These are phyloP conservation scores for Clamator glandarius DNA, from an alignment of 2,797 vertebrate species.

Conservation along the genomic window DNA sequence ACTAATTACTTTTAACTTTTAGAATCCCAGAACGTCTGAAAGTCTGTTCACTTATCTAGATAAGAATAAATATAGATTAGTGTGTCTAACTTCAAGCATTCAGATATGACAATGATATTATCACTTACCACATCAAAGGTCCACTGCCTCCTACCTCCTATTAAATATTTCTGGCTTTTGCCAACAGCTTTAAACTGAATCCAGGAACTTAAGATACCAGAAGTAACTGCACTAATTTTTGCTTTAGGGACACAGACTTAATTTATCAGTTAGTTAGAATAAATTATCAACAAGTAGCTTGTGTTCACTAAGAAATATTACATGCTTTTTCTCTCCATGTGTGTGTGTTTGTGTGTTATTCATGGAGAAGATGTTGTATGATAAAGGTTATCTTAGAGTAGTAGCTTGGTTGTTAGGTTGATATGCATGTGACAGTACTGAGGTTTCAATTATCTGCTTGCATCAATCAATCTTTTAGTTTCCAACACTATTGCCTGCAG, in stretches of 20 bases:
- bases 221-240: background rate
- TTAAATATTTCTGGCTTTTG: background rate
- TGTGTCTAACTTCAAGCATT: background rate
- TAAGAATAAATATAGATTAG: background rate
- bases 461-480: slow-evolving; percentile 82
- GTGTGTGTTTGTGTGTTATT: slow-evolving; percentile 6
- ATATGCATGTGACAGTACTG: slow-evolving; percentile 74
- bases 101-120: background rate
- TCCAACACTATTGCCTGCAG: slow-evolving; percentile 78
- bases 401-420: slow-evolving; percentile 73
- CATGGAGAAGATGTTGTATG: slow-evolving; percentile 48
- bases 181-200: background rate
- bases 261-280: slow-evolving; percentile 30
- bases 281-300: slow-evolving; percentile 33
- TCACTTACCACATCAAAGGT: background rate
- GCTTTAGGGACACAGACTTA: background rate
- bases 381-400: slow-evolving; percentile 71
- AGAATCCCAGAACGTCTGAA: background rate
- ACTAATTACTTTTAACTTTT: background rate
- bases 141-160: background rate
- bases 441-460: slow-evolving; percentile 82
- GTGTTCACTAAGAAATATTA: slow-evolving; percentile 40
- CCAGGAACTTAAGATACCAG: background rate
- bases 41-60: background rate
- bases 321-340: background rate